Evolutionary conservation across 2,113 vertebrate species (phyloP), one percentile per base, ranked within the genome.

Genomic region (Poecilia latipinna): DNA sequence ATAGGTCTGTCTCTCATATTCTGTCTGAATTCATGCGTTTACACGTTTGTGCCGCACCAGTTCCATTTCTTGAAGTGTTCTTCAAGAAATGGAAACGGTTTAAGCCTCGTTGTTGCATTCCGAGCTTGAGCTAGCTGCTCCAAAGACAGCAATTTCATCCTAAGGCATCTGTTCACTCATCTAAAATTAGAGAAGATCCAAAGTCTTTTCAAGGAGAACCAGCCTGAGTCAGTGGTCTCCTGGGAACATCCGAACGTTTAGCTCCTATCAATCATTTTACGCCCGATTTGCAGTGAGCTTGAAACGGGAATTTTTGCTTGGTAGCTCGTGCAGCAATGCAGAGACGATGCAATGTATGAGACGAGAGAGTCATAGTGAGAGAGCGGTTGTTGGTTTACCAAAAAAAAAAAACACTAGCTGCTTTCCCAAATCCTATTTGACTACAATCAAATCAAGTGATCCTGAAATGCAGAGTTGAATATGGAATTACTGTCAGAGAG

Each of bases 181-280:
- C 81, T 87, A 82, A 87, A 88, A 89, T 82, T 80, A 89, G 66
- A 81, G 42, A 82, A 32, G 82, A 75, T 80, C 78, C 76, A 33
- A 67, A 37, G 65, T 60, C 32, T 83, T 78, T 70, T 75, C 69
- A 4, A 74, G 77, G 79, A 68, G 54, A 51, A 10, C 65, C 74
- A 26, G 72, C 48, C 73, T 51, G 74, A 11, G 44, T 79, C 70
- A 48, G 70, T 19, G 22, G 12, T 28, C 64, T 62, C 65, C 26
- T 29, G 24, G 69, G 80, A 54, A 80, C 73, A 48, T 66, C 26
- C 22, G 32, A 66, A 2, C 68, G 26, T 72, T 37, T 63, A 78
- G 17, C n/a, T 22, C 12, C 29, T 51, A 26, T 42, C 1, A 1
- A 24, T 42, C 1, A 1, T 0, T 35, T 26, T 4, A 0, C 22